These are phyloP conservation scores for Zophobas atratus DNA, from an alignment of 1,140 invertebrate genomes.

Conservation along the genomic window DNA sequence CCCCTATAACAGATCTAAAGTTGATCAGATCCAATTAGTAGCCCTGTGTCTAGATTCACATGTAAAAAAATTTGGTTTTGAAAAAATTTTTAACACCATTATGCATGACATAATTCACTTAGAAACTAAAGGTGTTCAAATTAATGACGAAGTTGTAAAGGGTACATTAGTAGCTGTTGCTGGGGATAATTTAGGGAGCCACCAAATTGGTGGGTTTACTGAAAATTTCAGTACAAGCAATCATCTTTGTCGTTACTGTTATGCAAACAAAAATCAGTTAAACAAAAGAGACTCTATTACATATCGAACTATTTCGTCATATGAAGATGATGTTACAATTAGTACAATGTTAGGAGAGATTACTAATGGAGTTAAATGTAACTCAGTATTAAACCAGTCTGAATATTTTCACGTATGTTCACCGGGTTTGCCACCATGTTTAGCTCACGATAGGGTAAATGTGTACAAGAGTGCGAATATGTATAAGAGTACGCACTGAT, in stretches of 20 bases:
- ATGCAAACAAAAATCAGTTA: constrained; percentile 25
- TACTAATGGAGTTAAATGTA: constrained; percentile 55
- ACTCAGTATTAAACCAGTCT: constrained; percentile 59
- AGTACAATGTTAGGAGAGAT: constrained; percentile 29
- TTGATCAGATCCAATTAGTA: constrained; percentile 61
- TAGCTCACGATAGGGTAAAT: constrained; percentile 51
- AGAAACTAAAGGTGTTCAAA: no score
- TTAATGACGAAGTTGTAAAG: no score
- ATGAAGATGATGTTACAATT: constrained; percentile 30
- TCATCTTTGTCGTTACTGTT: constrained; percentile 54
- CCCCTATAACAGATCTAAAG: constrained; percentile 19
- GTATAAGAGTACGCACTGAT: no score
- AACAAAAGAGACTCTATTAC: not conserved
- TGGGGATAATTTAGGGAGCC: constrained; percentile 55
- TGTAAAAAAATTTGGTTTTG: constrained; percentile 56
- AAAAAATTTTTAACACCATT: constrained; percentile 49
- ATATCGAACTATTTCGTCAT: not conserved
- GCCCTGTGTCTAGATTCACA: constrained; percentile 62
- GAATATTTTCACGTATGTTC: constrained; percentile 58
- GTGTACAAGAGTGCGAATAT: no score
- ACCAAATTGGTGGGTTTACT: constrained; percentile 54
- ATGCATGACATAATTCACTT: no score
- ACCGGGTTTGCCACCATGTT: constrained; percentile 58
- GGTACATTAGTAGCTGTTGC: constrained; percentile 24
- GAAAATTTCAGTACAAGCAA: constrained; percentile 51